phyloP scores from a whole-genome alignment of 2,888 invertebrate species.

The Eilema griseolum region DNA sequence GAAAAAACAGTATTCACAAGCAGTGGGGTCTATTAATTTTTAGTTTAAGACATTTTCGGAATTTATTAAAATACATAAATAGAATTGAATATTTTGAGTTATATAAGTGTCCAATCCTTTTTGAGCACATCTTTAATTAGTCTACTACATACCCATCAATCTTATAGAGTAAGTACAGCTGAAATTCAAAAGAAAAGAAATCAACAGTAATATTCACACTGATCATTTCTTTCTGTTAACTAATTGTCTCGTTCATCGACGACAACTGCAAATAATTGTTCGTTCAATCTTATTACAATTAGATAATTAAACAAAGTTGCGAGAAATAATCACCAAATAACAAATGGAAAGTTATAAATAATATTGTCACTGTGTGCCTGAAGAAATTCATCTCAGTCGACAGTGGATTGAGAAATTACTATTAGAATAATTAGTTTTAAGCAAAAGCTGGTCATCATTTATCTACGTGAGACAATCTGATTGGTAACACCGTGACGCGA shows the following conservation, averaged over 20 bases:
- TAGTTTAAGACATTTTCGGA: no score
- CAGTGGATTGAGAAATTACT: constrained; percentile 74
- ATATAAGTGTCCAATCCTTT: background rate
- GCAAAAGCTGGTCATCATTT: constrained; percentile 73
- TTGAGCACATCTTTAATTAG: background rate
- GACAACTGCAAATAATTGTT: constrained; percentile 32
- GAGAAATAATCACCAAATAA: constrained; percentile 53
- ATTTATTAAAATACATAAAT: no score
- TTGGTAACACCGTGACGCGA: constrained; percentile 62
- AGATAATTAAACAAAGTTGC: constrained; percentile 40
- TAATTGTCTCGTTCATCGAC: constrained; percentile 27
- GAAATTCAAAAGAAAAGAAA: background rate
- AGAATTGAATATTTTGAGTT: background rate
- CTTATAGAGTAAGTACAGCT: background rate
- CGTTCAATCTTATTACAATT: constrained; percentile 35
- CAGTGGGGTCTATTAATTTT: background rate
- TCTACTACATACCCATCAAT: constrained; percentile 3
- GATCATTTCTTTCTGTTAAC: constrained; percentile 18
- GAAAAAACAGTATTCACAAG: background rate
- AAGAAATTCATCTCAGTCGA: constrained; percentile 72
- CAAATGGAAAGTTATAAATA: constrained; percentile 66
- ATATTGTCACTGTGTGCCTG: constrained; percentile 64
- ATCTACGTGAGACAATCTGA: constrained; percentile 70
- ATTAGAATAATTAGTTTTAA: constrained; percentile 76
- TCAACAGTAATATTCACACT: constrained; percentile 5